These are phyloP conservation scores for Neomorphus geoffroyi DNA, from an alignment of 2,797 vertebrate genomes.

Conservation along the genomic window DNA sequence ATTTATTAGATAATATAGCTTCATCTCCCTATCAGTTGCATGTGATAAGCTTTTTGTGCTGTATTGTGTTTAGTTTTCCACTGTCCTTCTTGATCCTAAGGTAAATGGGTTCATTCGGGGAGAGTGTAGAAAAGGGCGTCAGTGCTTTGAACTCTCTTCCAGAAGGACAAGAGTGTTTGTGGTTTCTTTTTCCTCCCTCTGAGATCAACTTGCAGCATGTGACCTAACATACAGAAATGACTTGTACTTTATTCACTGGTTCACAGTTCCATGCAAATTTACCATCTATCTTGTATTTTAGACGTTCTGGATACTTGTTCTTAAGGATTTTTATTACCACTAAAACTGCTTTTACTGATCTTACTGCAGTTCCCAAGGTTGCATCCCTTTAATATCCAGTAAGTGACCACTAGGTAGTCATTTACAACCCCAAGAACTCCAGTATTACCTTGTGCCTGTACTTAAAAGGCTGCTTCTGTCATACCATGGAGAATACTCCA, in stretches of 20 bases:
- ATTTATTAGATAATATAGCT: not conserved
- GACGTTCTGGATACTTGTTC: not conserved
- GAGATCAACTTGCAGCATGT: not conserved
- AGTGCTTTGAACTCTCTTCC: not conserved
- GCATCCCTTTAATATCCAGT: not conserved
- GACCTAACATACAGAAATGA: not conserved
- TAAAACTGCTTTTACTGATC: not conserved
- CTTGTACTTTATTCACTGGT: not conserved
- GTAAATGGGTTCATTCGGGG: not conserved
- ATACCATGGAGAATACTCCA: not conserved
- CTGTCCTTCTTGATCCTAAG: not conserved
- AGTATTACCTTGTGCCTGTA: not conserved
- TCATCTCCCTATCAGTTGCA: not conserved
- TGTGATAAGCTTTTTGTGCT: rapidly evolving
- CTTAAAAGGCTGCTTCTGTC: not conserved
- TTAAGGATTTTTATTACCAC: not conserved
- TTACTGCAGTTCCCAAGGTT: not conserved
- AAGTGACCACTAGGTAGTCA: not conserved
- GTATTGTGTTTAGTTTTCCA: not conserved
- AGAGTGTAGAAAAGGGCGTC: not conserved
- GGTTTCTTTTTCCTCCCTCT: not conserved
- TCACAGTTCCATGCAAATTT: not conserved
- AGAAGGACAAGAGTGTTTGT: not conserved
- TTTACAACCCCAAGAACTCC: not conserved
- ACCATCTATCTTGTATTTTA: not conserved